Conservation (phyloP, 2,797 vertebrate species). For the Oreortyx pictus region DNA sequence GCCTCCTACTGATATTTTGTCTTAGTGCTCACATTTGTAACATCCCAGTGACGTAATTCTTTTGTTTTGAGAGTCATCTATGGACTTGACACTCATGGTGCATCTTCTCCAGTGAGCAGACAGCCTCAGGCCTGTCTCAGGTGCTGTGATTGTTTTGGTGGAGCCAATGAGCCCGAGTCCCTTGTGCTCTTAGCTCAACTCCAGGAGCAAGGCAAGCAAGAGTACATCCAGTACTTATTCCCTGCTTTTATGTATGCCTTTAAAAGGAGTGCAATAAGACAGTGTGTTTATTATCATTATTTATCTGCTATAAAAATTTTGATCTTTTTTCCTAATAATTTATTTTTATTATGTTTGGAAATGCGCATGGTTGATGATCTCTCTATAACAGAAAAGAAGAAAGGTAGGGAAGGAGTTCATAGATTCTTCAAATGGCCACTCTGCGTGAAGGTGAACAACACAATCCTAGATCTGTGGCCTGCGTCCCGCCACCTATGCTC, state of each 20-base stretch:
- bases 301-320: slow-evolving; percentile 15
- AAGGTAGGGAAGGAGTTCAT: background rate
- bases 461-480: background rate
- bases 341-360: background rate
- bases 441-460: background rate
- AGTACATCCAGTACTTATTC: background rate
- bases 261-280: background rate
- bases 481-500: background rate
- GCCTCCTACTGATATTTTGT: background rate
- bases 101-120: background rate
- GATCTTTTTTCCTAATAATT: background rate
- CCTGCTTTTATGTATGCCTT: background rate
- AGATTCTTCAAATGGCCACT: background rate
- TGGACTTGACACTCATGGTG: background rate
- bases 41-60: background rate
- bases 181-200: background rate
- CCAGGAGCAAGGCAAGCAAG: background rate
- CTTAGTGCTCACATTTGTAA: background rate
- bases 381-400: background rate
- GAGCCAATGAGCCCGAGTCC: background rate
- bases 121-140: background rate
- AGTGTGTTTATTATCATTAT: background rate
- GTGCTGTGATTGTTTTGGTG: background rate
- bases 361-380: background rate
- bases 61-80: background rate